These are phyloP conservation scores for Anguilla marmorata DNA, from an alignment of 2,797 vertebrate species.

Conservation along the genomic window DNA sequence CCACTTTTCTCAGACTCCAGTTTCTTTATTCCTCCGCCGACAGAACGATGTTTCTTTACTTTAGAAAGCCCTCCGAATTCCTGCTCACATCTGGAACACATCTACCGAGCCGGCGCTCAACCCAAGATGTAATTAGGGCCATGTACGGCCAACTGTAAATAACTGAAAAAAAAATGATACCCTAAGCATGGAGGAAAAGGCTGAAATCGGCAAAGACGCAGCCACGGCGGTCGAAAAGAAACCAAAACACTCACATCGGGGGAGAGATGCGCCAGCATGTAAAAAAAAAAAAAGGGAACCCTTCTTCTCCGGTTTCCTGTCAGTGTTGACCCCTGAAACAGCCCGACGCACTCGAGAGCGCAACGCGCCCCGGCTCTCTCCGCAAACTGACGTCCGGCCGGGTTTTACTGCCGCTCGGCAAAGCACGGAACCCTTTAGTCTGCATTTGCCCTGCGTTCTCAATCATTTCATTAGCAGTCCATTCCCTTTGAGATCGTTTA, in stretches of 20 bases:
- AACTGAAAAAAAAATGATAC: constrained; percentile 39
- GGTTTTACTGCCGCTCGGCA: constrained; percentile 48
- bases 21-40: constrained; percentile 50
- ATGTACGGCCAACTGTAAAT: constrained; percentile 55
- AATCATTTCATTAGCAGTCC: constrained; percentile 45
- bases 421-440: constrained; percentile 35
- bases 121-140: constrained; percentile 55
- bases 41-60: constrained; percentile 51
- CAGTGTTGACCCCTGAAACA: constrained; percentile 27
- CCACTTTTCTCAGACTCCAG: constrained; percentile 45
- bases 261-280: background rate
- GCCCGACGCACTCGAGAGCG: constrained; percentile 23
- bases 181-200: constrained; percentile 19
- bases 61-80: constrained; percentile 53
- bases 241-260: background rate
- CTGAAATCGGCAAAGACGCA: background rate
- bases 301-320: background rate
- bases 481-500: constrained; percentile 28
- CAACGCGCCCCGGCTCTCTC: constrained; percentile 30
- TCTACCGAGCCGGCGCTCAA: constrained; percentile 46
- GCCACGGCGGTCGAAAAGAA: background rate
- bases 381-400: constrained; percentile 47
- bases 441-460: constrained; percentile 36
- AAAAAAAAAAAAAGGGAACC: background rate
- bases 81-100: constrained; percentile 61